Base-by-base conservation (phyloP, 2,797 vertebrate genomes). In the Phyllotis vaccarum region DNA sequence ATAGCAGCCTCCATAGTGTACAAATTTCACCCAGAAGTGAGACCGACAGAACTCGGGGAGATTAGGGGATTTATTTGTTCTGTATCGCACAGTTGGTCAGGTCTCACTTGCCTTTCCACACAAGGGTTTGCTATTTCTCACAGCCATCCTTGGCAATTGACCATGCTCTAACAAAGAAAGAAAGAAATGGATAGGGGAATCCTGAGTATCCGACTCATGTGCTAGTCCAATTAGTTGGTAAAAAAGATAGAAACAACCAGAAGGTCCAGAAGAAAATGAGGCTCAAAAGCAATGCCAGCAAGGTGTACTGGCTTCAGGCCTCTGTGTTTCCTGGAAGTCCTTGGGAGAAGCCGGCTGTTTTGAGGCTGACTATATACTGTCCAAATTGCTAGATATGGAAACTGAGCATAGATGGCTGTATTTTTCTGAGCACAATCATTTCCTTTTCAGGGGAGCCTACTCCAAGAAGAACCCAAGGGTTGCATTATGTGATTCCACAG, bases 111-210 rank as follows among this genome's bases (percentile, higher is more conserved):
- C 56, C 22, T 91, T 89, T 89, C n/a, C 37, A 52, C 78, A 49
- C 60, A n/a, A 78, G 43, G 29, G 10, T 31, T 92, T 92, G 43
- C 83, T 96, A 96, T 95, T 96, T 89, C 49, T 93, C 89, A 52
- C 64, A 86, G 74, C 52, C 29, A 37, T 40, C 56, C 5, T 0
- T 19, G 72, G 88, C 34, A 60, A 75, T 92, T 70, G 62, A 34
- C 86, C 10, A 9, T 1, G 10, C 31, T 70, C 78, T 54, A 37
- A 31, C 75, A 31, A n/a, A 31, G 60, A 86, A 86, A 91, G 70
- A 66, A 85, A 81, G 43, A 95, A 89, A 40, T 46, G 46, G 24
- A 78, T 5, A 10, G 21, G 54, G 49, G 60, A 37, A 19, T 34
- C 68, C 14, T 0, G 8, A 52, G 37, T 40, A 94, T 91, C 64